Base-by-base conservation (phyloP, 2,888 invertebrate genomes). In the Conops quadrifasciatus region DNA sequence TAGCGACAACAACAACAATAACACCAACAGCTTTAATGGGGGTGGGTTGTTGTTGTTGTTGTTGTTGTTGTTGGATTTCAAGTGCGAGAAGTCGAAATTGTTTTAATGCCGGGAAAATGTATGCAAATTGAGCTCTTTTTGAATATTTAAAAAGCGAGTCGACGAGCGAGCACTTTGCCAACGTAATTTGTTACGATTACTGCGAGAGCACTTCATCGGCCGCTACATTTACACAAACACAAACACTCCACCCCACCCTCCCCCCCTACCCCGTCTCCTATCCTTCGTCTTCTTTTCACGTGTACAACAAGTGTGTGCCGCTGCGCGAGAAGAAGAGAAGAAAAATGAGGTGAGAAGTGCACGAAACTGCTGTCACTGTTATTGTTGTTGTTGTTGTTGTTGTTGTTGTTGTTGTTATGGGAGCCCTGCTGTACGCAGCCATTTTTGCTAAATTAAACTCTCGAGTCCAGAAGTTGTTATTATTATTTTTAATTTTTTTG, bases 61-160 rank as follows among this genome's bases (percentile, higher is more conserved):
- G 26, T 28, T 58, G 24, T 56, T 24, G 24, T 24, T 58, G 58
- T 58, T 24, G 24, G 21, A 24, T 58, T 58, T 28, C 58, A 16
- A 13, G 80, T 80, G 81, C 78, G 80, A 79, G 78, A 79, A 83
- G 83, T 79, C 80, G 77, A 83, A 83, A 83, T 83, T 83, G 84
- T 83, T 85, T 84, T 84, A 85, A 84, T 84, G 84, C 79, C 79
- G 80, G 80, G 79, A 78, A 83, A 84, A 84, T 84, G 81, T 84
- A 84, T 84, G 84, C 79, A 84, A 85, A 84, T 84, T 84, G 85
- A 78, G 80, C 81, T 84, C 85, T 84, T 84, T 84, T 83, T 84
- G 84, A 83, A 84, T 84, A 85, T 84, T 85, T 83, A 85, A 85
- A 83, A 81, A 83, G 84, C 83, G 83, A 82, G 79, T 84, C 81